Percentiles rank a stretch among this genome's conserved stretches.
Evolutionary conservation across 2,113 vertebrate genomes (phyloP).

Genomic region (Centropus bengalensis): DNA sequence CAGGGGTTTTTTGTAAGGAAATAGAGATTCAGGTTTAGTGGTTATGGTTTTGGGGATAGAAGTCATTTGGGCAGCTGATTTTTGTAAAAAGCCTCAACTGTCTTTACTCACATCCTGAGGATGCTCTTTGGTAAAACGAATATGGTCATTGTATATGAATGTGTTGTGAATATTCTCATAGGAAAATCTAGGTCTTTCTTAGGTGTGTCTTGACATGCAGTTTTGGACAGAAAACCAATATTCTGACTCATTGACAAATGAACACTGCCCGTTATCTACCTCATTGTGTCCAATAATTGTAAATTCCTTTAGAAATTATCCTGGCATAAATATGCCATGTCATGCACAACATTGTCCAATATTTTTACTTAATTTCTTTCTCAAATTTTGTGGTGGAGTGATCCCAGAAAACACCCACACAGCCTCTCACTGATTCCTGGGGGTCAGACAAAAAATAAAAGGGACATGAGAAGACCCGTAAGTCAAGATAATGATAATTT

Average conservation of each 20-base stretch:
- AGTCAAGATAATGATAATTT: neutral
- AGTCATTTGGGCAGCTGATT: neutral
- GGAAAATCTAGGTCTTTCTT: neutral
- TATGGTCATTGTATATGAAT: neutral
- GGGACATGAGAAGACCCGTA: neutral
- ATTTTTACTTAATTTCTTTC: neutral
- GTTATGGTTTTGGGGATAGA: no score
- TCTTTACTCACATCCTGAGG: neutral
- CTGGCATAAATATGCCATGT: neutral
- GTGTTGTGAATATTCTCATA: neutral
- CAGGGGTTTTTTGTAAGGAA: no score
- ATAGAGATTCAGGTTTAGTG: no score
- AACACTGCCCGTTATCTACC: neutral
- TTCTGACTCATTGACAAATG: neutral
- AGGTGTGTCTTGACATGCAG: neutral
- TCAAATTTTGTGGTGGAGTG: neutral
- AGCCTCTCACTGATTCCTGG: neutral
- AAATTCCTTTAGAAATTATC: neutral
- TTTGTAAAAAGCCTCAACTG: neutral
- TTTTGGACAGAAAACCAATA: neutral
- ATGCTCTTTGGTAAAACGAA: neutral
- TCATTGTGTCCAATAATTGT: neutral
- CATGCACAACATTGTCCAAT: neutral
- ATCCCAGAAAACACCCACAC: accelerated
- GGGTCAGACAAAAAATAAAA: neutral